These are phyloP conservation scores for Anguilla obscura DNA, from an alignment of 2,797 vertebrate genomes.

Conservation along the genomic window DNA sequence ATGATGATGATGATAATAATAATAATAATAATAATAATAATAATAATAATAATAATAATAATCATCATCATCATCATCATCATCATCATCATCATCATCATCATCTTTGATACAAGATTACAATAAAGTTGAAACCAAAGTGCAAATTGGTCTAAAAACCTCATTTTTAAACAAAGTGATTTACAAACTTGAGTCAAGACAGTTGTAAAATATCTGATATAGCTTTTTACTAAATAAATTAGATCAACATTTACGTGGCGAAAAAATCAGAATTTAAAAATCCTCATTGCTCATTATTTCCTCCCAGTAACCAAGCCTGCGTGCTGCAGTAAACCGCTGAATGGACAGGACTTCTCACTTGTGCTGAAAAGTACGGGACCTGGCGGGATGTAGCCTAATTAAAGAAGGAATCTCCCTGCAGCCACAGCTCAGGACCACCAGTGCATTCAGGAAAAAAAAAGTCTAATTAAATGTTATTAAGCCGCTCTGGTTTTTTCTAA, in stretches of 20 bases:
- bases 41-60: no score
- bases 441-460: constrained; percentile 57
- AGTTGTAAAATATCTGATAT: background rate
- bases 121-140: no score
- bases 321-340: background rate
- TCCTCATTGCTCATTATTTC: background rate
- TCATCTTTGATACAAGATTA: no score
- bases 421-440: constrained; percentile 66
- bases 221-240: background rate
- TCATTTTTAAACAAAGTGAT: background rate
- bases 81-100: no score
- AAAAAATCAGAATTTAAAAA: background rate
- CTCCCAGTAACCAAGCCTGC: background rate
- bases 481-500: constrained; percentile 67
- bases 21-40: no score
- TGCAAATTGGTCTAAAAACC: no score
- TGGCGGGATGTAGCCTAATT: constrained; percentile 45
- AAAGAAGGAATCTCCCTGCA: constrained; percentile 69
- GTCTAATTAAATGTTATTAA: constrained; percentile 69
- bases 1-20: no score
- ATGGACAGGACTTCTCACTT: background rate
- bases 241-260: background rate
- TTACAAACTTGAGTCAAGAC: background rate
- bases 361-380: background rate
- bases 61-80: no score